These are phyloP conservation scores for Cantharis lateralis DNA, from an alignment of 2,888 invertebrate genomes.

Conservation along the genomic window DNA sequence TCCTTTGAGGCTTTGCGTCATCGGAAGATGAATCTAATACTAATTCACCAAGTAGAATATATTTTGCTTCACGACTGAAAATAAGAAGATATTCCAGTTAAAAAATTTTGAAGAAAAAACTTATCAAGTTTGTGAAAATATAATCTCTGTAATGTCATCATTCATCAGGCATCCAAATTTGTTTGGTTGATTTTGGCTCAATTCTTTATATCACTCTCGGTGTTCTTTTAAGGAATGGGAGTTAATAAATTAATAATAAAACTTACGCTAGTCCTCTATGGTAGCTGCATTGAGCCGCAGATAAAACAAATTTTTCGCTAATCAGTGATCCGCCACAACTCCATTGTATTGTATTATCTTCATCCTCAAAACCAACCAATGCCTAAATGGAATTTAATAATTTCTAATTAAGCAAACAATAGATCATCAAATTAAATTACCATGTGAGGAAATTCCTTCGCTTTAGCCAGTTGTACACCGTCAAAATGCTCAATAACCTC, in stretches of 20 bases:
- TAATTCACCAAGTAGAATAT: constrained; percentile 56
- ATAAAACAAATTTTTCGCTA: constrained; percentile 64
- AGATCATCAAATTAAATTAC: neutral
- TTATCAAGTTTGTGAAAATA: too few relatives aligned
- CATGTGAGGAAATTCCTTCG: constrained; percentile 23
- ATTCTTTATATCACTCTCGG: too few relatives aligned
- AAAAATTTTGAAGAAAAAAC: neutral
- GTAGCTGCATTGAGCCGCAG: constrained; percentile 67
- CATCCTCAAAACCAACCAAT: neutral
- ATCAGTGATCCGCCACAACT: constrained; percentile 70
- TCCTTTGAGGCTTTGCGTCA: constrained; percentile 47
- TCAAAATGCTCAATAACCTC: neutral
- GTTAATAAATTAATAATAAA: too few relatives aligned
- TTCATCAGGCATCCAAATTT: too few relatives aligned
- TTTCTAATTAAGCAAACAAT: neutral
- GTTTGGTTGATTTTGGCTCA: too few relatives aligned
- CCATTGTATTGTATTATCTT: constrained; percentile 51
- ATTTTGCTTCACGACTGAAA: constrained; percentile 51
- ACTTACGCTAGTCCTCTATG: too few relatives aligned
- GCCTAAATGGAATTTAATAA: neutral
- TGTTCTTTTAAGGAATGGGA: too few relatives aligned
- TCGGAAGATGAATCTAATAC: constrained; percentile 50
- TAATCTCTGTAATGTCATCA: too few relatives aligned
- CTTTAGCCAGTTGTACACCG: neutral
- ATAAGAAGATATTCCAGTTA: neutral